Base-by-base conservation (phyloP, 2,113 vertebrate species). In the Percopsis transmontana region DNA sequence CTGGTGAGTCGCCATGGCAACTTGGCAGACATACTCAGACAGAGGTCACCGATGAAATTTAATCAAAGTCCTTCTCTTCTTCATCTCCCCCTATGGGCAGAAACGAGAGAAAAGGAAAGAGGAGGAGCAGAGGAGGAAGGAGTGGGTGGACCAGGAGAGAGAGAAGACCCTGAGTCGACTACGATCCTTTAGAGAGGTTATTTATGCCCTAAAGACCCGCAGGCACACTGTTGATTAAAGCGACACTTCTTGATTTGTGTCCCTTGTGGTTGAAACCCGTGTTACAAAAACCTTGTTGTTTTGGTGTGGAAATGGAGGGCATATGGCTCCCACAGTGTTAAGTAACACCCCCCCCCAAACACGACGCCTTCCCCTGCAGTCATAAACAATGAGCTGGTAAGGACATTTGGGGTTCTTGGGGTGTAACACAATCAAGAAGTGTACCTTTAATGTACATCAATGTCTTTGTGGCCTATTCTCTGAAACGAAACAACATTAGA, bases 101-200 rank as follows among this genome's bases (percentile, higher is more conserved):
- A 98, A 96, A 85, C 93, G 95, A 89, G 95, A 98, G 74, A 94
- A 93, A 76, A 91, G 79, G 58, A 97, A 92, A 87, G 95, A 96
- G 58, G 95, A 98, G 45, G 93, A 95, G 56, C 90, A 93, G 79
- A 92, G 87, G 91, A 95, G 93, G 77, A 96, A 95, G 76, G 88
- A 93, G 60, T 98, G 95, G 95, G 92, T 98, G 82, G 94, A 93
- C 83, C 89, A 91, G 65, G 95, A 99, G 86, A 91, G 95, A 52
- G 93, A 96, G 76, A 98, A 95, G 85, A 97, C 97, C 1, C 91
- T 99, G 74, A 94, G 91, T 47, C 92, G 97, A 77, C 87, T 99
- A 70, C 92, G 94, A 77, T 88, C 92, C 39, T 99, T 95, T 87
- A 95, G 93, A 86, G 93, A 96, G 94, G 97, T 93, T 78, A 92